These are phyloP conservation scores for Bubo scandiacus DNA, from an alignment of 2,113 vertebrate species.

Conservation along the genomic window DNA sequence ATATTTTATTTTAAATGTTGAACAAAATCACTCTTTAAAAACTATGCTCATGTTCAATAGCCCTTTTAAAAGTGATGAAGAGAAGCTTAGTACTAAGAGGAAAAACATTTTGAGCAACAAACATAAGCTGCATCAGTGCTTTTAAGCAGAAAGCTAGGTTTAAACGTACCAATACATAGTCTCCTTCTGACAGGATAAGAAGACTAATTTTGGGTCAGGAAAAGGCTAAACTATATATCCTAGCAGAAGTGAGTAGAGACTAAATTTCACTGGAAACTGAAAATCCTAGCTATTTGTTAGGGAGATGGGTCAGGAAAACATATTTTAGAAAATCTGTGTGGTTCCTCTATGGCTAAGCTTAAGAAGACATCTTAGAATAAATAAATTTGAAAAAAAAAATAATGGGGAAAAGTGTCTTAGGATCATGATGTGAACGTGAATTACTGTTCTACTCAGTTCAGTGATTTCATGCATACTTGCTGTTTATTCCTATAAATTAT, in stretches of 20 bases:
- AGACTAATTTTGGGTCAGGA: neutral
- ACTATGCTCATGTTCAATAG: neutral
- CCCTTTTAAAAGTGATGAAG: slow-evolving; percentile 38
- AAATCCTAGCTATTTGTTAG: neutral
- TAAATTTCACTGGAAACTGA: neutral
- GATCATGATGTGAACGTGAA: neutral
- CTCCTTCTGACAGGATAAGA: neutral
- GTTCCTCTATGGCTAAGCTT: neutral
- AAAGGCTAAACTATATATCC: neutral
- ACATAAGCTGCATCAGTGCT: neutral
- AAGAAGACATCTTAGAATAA: neutral
- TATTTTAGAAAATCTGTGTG: neutral
- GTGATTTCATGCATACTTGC: neutral
- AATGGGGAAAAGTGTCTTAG: neutral
- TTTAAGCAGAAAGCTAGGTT: neutral
- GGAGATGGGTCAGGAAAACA: neutral
- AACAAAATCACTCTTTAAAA: slow-evolving; percentile 44
- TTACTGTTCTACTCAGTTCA: neutral
- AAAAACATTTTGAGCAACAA: neutral
- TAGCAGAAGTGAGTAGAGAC: neutral
- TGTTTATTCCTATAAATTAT: neutral
- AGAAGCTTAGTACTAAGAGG: neutral
- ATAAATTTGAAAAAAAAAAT: neutral
- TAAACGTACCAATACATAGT: neutral
- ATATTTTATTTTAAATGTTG: slow-evolving; percentile 55